Base-by-base conservation (phyloP, 2,113 vertebrate genomes). In the Loxodonta africana region DNA sequence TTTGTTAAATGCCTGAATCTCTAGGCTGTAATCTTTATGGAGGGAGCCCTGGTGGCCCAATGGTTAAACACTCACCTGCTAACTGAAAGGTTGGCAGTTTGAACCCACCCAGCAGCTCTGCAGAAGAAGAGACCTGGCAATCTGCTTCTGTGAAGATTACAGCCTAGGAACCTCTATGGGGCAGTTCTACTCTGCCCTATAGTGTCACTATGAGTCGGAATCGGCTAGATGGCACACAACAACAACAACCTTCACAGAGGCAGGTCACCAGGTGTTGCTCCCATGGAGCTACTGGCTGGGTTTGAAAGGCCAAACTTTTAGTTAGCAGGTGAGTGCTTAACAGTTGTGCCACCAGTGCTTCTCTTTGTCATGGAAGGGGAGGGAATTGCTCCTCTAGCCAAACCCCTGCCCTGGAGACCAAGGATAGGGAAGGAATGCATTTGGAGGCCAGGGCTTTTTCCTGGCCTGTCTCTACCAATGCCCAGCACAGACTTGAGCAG, bases 321-420 rank as follows among this genome's bases (percentile, higher is more conserved):
- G n/a, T 23, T 41, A 41, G 73, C 18, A 74, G 73, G 20, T 10
- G 21, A 74, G 37, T 41, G 73, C 18, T 23, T 41, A 44, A 74
- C 37, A 9, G 33, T 74, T 74, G n/a, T 7, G 10, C 26, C 26
- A 57, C 53, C 53, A 57, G 53, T 23, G 37, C 73, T 41, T 4
- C 37, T 73, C 17, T 21, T 90, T 71, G 51, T 77, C 23, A 57
- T 73, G 73, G 57, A 28, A 1, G 6, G n/a, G n/a, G 23, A 7
- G 30, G 0, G 2, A 73, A 26, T 51, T 77, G 17, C 48, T 88
- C 57, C 48, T 37, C 62, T 82, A 67, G 95, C 67, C 73, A 94
- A 95, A 44, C 30, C 73, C 37, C 63, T 88, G 63, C 30, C 76
- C 81, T 71, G 12, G 77, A 90, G 88, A 95, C 30, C 97, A 92